phyloP scores from a whole-genome alignment of 2,888 invertebrate genomes.

The Pedicia rivosa region DNA sequence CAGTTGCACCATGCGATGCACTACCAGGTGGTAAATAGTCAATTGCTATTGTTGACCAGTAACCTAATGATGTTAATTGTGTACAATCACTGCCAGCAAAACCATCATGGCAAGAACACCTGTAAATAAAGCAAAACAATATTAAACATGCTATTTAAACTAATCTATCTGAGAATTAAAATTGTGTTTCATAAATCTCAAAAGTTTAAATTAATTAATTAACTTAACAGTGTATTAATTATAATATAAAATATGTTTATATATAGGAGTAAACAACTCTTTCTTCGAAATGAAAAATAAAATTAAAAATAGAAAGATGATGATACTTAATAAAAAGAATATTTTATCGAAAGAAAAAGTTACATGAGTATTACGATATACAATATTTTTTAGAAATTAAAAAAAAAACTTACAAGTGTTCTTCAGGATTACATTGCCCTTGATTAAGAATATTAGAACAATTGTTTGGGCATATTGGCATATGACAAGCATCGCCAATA shows the following conservation, averaged over 20 bases:
- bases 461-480: conserved; percentile 71
- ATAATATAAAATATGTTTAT: too few species aligned
- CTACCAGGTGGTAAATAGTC: conserved; percentile 48
- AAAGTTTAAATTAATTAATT: too few species aligned
- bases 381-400: too few species aligned
- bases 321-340: too few species aligned
- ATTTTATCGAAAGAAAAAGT: too few species aligned
- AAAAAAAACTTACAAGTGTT: conserved; percentile 31
- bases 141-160: too few species aligned
- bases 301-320: too few species aligned
- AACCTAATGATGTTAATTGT: conserved; percentile 46
- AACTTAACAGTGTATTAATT: too few species aligned
- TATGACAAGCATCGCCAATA: conserved; percentile 76
- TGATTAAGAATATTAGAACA: conserved; percentile 36
- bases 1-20: conserved; percentile 66
- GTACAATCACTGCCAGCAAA: conserved; percentile 39
- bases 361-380: too few species aligned
- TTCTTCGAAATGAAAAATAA: too few species aligned
- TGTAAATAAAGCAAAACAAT: too few species aligned
- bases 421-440: conserved; percentile 42
- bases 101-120: conserved; percentile 25
- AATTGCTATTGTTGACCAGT: conserved; percentile 46
- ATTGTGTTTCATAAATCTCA: neutral
- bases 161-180: neutral
- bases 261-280: too few species aligned